Conservation (phyloP, 2,113 vertebrate species). For the Ardeotis arabs region DNA sequence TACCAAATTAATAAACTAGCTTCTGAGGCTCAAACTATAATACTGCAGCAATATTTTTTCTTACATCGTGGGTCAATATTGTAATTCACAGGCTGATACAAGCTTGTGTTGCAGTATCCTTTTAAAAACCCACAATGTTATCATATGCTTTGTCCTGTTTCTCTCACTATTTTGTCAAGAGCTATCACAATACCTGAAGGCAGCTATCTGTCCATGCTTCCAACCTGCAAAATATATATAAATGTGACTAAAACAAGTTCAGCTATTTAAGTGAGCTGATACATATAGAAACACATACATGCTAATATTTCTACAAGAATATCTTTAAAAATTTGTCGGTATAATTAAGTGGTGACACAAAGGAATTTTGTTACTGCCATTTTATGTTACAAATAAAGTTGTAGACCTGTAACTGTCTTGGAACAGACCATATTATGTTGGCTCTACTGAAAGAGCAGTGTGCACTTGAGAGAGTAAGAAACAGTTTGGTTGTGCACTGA, state of each 20-base stretch:
- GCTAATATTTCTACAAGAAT: not conserved
- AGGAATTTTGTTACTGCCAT: not conserved
- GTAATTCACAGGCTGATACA: not conserved
- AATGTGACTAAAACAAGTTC: not conserved
- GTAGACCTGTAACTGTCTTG: not conserved
- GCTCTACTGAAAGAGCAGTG: not conserved
- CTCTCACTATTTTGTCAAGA: not conserved
- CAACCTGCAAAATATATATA: not conserved
- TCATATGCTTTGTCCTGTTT: not conserved
- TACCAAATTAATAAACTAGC: not conserved
- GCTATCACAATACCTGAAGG: not conserved
- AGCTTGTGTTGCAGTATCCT: not conserved
- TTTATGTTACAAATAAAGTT: not conserved
- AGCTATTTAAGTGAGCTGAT: not conserved
- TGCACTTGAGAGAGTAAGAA: not conserved
- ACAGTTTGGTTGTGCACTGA: not conserved
- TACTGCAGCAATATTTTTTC: not conserved
- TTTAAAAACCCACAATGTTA: not conserved
- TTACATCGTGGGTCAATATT: not conserved
- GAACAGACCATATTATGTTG: not conserved
- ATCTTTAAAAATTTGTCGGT: accelerated
- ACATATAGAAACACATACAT: not conserved
- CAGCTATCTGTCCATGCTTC: not conserved
- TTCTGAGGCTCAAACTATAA: not conserved
- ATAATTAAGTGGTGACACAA: not conserved